These are phyloP conservation scores for Cylloceria caligata DNA, from an alignment of 2,888 invertebrate species.

Conservation along the genomic window DNA sequence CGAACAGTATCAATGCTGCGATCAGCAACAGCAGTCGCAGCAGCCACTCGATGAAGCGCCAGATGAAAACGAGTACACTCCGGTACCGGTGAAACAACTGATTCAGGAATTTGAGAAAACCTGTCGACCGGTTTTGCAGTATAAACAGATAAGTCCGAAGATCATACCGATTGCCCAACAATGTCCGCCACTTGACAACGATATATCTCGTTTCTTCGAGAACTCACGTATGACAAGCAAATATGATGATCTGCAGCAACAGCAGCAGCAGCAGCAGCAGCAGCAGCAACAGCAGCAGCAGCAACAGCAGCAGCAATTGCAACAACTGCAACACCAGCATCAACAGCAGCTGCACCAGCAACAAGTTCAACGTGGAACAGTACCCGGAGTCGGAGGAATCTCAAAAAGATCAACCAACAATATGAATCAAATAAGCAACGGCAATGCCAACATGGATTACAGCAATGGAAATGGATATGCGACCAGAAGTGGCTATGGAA, in stretches of 20 bases:
- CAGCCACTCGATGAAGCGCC: conserved; percentile 76
- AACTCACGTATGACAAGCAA: conserved; percentile 71
- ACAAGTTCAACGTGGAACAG: neutral
- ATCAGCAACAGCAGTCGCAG: conserved; percentile 75
- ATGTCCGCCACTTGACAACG: conserved; percentile 76
- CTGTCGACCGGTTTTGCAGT: conserved; percentile 86
- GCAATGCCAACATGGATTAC: conserved; percentile 37
- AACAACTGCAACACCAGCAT: conserved; percentile 39
- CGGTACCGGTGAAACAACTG: conserved; percentile 85
- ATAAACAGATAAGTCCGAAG: conserved; percentile 85
- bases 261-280: conserved; percentile 33
- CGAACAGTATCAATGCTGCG: conserved; percentile 74
- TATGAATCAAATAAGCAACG: conserved; percentile 25
- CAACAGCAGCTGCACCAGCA: conserved; percentile 29
- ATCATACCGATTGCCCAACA: conserved; percentile 77
- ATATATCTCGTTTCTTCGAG: conserved; percentile 81
- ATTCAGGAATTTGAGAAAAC: conserved; percentile 88
- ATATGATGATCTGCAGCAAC: conserved; percentile 65
- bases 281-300: conserved; percentile 32
- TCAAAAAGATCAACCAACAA: conserved; percentile 35
- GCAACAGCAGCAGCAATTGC: neutral
- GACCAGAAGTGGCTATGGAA: conserved; percentile 2
- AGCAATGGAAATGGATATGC: conserved; percentile 62
- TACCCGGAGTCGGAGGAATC: conserved; percentile 3
- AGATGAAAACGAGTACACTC: conserved; percentile 80